A percentile compares a stretch with the other conserved stretches of the same genome.
Evolutionary conservation across 2,888 invertebrate genomes (phyloP).

Genomic region (Cenopis cana): DNA sequence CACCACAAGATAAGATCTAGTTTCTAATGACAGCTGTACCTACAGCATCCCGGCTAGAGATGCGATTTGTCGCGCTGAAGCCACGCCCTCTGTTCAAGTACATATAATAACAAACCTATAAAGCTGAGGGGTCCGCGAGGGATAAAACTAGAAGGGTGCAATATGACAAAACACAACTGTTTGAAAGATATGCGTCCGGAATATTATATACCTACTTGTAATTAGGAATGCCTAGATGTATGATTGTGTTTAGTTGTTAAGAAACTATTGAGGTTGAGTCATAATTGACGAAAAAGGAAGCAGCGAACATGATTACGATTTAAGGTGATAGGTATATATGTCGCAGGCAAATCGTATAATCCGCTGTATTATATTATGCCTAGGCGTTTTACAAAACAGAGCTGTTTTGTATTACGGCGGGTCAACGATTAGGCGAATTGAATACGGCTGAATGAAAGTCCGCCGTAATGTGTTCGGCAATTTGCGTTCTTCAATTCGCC

Average conservation of each 20-base stretch:
- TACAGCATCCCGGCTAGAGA: conserved; percentile 43
- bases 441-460: too few relatives aligned
- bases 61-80: conserved; percentile 43
- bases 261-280: background rate
- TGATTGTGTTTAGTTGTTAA: background rate
- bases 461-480: too few relatives aligned
- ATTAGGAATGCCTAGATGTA: too few relatives aligned
- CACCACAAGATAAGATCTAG: conserved; percentile 12
- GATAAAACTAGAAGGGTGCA: conserved; percentile 21
- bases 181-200: background rate
- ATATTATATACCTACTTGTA: background rate
- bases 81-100: conserved; percentile 27
- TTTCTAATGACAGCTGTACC: conserved; percentile 1
- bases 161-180: conserved; percentile 25
- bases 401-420: too few relatives aligned
- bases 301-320: background rate
- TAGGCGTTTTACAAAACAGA: too few relatives aligned
- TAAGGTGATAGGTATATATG: too few relatives aligned
- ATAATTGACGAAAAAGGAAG: too few relatives aligned
- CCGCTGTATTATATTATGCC: too few relatives aligned
- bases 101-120: conserved; percentile 21
- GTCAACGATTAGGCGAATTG: too few relatives aligned
- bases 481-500: too few relatives aligned
- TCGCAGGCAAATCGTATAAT: too few relatives aligned
- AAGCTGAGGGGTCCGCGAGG: conserved; percentile 9